These are phyloP conservation scores for Microcebus lehilahytsara DNA, from an alignment of 2,113 vertebrate species.

Conservation along the genomic window DNA sequence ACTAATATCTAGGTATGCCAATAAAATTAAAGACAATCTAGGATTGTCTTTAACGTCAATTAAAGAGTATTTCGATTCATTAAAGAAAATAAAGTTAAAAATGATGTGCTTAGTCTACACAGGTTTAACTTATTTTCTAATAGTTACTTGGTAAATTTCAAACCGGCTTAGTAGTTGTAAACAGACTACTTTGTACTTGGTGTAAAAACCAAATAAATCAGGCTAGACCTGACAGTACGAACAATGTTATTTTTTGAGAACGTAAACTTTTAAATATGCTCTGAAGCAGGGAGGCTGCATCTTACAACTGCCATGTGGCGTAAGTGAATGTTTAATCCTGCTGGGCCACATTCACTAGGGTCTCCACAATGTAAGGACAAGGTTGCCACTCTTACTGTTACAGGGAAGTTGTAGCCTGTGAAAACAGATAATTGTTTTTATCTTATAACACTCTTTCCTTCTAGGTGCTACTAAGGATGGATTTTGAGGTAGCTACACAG, in stretches of 20 bases:
- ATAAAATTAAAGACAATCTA: too few species aligned
- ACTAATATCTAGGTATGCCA: background rate
- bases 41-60: background rate
- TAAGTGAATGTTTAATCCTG: background rate
- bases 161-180: background rate
- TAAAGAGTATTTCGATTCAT: background rate
- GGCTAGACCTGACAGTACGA: slow-evolving; percentile 20
- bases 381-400: background rate
- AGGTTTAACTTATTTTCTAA: too few species aligned
- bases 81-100: background rate
- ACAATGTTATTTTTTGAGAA: slow-evolving; percentile 76
- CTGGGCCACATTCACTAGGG: background rate
- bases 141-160: background rate
- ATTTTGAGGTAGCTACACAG: slow-evolving; percentile 68
- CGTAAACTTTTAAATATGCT: slow-evolving; percentile 80
- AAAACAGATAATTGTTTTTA: background rate
- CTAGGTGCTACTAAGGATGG: background rate
- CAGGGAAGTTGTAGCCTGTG: background rate
- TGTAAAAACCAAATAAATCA: background rate
- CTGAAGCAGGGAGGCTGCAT: slow-evolving; percentile 67
- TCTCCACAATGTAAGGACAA: background rate
- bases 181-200: background rate
- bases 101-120: background rate
- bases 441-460: background rate
- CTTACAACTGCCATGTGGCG: background rate